phyloP scores from a whole-genome alignment of 2,888 invertebrate genomes.

The Eucera pruinosa region DNA sequence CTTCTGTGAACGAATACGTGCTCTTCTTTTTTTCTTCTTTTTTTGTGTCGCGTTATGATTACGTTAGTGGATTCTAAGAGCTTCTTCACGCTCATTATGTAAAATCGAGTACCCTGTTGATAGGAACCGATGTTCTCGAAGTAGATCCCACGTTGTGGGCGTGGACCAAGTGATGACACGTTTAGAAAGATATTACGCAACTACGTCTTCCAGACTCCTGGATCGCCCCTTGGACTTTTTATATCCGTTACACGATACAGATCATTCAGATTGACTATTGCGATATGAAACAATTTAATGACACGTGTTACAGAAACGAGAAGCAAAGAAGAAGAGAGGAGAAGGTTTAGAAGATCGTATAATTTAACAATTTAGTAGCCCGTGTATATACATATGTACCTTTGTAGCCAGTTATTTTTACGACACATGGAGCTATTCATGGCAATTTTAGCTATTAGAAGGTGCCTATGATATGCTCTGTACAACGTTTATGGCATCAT shows the following conservation, averaged over 20 bases:
- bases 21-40: background rate
- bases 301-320: background rate
- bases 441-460: slow-evolving; percentile 10
- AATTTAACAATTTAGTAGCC: slow-evolving; percentile 17
- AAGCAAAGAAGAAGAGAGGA: too few relatives aligned
- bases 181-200: slow-evolving; percentile 32
- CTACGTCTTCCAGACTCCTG: background rate
- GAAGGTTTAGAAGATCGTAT: background rate
- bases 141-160: slow-evolving; percentile 18
- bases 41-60: too few relatives aligned
- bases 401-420: slow-evolving; percentile 24
- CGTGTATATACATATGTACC: too few relatives aligned
- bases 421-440: slow-evolving; percentile 7
- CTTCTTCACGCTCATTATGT: slow-evolving; percentile 8
- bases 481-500: background rate
- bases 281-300: background rate
- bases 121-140: slow-evolving; percentile 18
- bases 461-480: background rate
- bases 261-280: background rate
- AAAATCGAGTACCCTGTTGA: slow-evolving; percentile 27
- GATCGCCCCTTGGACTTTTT: slow-evolving; percentile 9
- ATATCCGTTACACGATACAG: slow-evolving; percentile 13
- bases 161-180: slow-evolving; percentile 18
- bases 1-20: too few relatives aligned
- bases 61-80: background rate